Conservation (phyloP, 1,140 invertebrate species). For the Hypothenemus hampei region DNA sequence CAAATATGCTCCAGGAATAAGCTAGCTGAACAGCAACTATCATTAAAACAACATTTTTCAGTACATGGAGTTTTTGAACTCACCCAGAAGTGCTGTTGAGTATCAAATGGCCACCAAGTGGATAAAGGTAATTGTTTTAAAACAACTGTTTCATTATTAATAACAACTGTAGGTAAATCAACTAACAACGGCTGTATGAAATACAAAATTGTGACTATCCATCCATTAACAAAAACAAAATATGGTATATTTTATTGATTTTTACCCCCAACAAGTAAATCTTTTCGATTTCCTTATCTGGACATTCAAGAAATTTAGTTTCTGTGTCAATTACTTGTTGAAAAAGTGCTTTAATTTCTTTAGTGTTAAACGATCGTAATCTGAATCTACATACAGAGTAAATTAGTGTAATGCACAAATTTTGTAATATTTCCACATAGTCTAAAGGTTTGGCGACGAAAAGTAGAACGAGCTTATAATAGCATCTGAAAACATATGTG, state of each 20-base stretch:
- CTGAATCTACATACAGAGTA: constrained; percentile 19
- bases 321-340: constrained; percentile 6
- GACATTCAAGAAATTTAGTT: constrained; percentile 8
- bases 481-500: constrained; percentile 17
- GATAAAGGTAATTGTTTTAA: constrained; percentile 16
- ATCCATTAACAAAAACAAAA: constrained; percentile 21
- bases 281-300: constrained; percentile 8
- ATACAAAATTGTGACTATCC: constrained; percentile 16
- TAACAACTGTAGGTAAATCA: constrained; percentile 9
- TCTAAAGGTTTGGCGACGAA: constrained; percentile 12
- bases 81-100: constrained; percentile 22
- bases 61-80: background rate
- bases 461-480: constrained; percentile 12
- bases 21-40: constrained; percentile 22
- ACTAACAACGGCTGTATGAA: constrained; percentile 24
- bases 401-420: constrained; percentile 25
- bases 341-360: constrained; percentile 13
- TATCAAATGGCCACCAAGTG: constrained; percentile 25
- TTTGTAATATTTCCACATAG: constrained; percentile 18
- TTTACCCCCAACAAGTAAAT: constrained; percentile 6
- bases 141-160: constrained; percentile 12
- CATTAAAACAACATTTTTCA: no score
- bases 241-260: constrained; percentile 6
- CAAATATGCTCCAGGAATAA: constrained; percentile 22
- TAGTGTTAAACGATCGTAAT: constrained; percentile 10